Conservation (phyloP, 2,113 vertebrate genomes). For the Martes martes region DNA sequence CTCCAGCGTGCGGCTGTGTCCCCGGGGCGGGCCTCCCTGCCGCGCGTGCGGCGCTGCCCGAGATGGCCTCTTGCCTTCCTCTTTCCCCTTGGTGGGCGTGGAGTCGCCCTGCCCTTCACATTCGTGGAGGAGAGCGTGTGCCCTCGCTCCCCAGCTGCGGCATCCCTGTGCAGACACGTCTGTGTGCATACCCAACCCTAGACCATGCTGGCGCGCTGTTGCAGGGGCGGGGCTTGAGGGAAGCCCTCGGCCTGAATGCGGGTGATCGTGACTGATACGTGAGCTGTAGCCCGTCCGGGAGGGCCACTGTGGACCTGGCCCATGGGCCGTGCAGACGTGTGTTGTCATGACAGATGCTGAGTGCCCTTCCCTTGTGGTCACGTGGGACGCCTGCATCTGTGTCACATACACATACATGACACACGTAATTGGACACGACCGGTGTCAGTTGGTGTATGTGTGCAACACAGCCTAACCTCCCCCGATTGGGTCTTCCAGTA, state of each 20-base stretch:
- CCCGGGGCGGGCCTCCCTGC: background rate
- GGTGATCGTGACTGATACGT: accelerated
- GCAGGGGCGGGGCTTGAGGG: background rate
- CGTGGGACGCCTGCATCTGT: no score
- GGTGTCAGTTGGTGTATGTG: accelerated
- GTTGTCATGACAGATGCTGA: background rate
- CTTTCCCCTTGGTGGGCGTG: background rate
- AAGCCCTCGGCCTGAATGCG: no score
- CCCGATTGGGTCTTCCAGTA: background rate
- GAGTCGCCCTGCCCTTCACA: background rate
- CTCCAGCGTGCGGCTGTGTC: no score
- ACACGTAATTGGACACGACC: no score
- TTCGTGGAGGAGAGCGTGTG: background rate
- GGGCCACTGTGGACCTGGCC: background rate
- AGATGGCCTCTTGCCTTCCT: background rate
- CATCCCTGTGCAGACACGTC: background rate
- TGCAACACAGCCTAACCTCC: accelerated
- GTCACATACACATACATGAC: accelerated
- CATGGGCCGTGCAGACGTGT: background rate
- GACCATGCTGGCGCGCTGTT: background rate
- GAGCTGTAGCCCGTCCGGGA: background rate
- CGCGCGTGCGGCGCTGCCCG: background rate
- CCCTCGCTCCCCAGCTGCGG: accelerated
- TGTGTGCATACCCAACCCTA: accelerated
- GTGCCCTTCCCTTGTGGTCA: no score